Evolutionary conservation across 2,888 invertebrate genomes (phyloP), one percentile per base, ranked within the genome.

Genomic region (Metalampra italica): DNA sequence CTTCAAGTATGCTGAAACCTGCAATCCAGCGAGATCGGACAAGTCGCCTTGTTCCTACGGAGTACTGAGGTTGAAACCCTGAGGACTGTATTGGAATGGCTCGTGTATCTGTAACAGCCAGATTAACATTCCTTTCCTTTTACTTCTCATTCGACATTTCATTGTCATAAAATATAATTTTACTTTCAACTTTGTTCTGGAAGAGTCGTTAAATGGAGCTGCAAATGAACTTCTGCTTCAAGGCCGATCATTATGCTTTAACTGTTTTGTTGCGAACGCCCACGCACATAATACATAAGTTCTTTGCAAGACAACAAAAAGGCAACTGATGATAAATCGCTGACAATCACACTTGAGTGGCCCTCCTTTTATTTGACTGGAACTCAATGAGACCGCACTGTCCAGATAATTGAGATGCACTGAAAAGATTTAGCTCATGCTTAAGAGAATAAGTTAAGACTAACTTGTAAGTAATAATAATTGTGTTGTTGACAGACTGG

Each of bases 221-320:
- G 13, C 39, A 39, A 39, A 62, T 62, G 60, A 65, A 57, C 63
- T 53, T 64, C 59, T 64, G 54, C 58, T 60, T 62, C 69, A 76
- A 72, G 75, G 75, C 62, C 66, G 58, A 36, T 53, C 56, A 65
- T 75, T 73, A 68, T 71, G 64, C 60, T 37, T 56, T 22, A 22
- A 57, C 45, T 45, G 50, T 60, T 68, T 71, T 66, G 65, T 69
- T 53, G 51, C 46, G 54, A n/a, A 66, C 71, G 65, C 70, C 75
- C 68, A 61, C 71, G 52, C 63, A 22, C 22, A 48, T 47, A n/a
- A n/a, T n/a, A n/a, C n/a, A 51, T 36, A 51, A 37, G 60, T 57
- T 59, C 57, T 60, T 56, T 66, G 62, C 66, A 62, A 57, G 48
- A 50, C 49, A 66, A 69, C 68, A 71, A 72, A 73, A 73, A 68